Evolutionary conservation across 2,797 vertebrate genomes (phyloP), one percentile per base, ranked within the genome.

Genomic region (Anableps anableps): DNA sequence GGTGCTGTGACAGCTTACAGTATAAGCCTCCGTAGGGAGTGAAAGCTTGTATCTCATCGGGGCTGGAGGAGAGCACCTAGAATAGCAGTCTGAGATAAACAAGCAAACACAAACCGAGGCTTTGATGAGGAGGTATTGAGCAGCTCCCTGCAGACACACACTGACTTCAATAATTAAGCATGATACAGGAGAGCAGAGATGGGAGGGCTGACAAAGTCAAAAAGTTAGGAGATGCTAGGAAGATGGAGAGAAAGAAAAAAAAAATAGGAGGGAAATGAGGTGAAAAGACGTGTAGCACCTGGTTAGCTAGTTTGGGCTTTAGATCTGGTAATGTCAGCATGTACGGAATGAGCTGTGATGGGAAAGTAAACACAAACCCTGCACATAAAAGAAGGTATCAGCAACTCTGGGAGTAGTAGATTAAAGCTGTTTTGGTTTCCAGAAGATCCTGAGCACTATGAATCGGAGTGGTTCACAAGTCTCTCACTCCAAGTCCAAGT

Each of bases 31-130:
- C 84, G 43, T 78, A 58, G 94, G 88, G 93, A 93, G 77, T 13
- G 43, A 48, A 85, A 80, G 83, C 88, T 91, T 74, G 83, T 82
- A 88, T 91, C 90, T 94, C 90, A 89, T 92, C 92, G 80, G 87
- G 86, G 89, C 92, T 94, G 81, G 88, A 84, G 88, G 91, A 92
- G 92, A 91, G 85, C 72, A 90, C 93, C 89, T 60, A 91, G 92
- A 95, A 95, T 95, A 95, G 94, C 92, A 94, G 87, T 68, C 83
- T 85, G 86, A 92, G 91, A 94, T 93, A 95, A 95, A 95, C 93
- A 96, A 93, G 88, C 91, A 91, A 92, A 95, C 91, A 92, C 91
- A 94, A 92, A 93, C 91, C 89, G 78, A 88, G 86, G 89, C 94
- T 96, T 95, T 95, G 95, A 95, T 95, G 93, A 94, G 92, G 91